phyloP scores from a whole-genome alignment of 2,888 invertebrate species.

The Maniola hyperantus region DNA sequence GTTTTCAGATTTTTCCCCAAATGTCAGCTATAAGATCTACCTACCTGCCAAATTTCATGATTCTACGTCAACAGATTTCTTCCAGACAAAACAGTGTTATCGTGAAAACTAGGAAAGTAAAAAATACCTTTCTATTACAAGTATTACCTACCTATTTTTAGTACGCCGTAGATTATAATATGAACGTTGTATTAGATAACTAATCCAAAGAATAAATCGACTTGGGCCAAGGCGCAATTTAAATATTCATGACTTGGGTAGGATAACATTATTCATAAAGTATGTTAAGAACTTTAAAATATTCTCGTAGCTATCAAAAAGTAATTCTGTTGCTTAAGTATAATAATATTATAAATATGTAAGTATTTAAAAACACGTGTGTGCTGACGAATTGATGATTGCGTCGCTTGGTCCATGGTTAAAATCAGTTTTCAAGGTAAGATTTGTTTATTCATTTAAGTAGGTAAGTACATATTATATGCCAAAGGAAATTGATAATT shows the following conservation, averaged over 20 bases:
- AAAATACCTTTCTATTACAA: no score
- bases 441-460: neutral
- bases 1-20: no score
- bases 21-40: no score
- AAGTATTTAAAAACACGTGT: neutral
- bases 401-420: slow-evolving; percentile 1
- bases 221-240: neutral
- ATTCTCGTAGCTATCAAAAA: neutral
- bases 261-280: neutral
- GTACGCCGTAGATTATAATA: no score
- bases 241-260: neutral
- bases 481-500: neutral
- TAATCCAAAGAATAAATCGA: no score
- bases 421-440: slow-evolving; percentile 1
- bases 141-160: no score
- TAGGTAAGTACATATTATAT: no score
- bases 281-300: neutral
- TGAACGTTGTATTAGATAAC: no score
- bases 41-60: no score
- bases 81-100: no score
- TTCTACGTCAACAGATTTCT: no score
- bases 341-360: neutral
- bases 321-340: neutral
- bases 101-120: no score
- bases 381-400: neutral